Evolutionary conservation across 2,113 vertebrate genomes (phyloP).

Genomic region (Myocastor coypus): DNA sequence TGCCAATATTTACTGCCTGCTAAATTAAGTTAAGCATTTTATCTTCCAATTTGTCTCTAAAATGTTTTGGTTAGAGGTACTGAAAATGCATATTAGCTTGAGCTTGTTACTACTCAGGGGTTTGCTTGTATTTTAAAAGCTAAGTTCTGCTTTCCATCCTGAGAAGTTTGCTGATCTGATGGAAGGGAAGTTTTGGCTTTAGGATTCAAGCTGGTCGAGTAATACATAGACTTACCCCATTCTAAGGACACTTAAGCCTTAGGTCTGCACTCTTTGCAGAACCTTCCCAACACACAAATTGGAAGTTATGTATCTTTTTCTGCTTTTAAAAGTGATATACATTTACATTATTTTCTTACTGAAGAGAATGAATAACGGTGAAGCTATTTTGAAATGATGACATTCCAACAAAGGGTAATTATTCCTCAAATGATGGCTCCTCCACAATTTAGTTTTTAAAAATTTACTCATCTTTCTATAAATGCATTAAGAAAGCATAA

Average conservation of each 20-base stretch:
- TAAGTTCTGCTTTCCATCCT: conserved; percentile 31
- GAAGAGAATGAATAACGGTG: not conserved
- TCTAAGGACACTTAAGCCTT: not conserved
- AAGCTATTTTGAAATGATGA: conserved; percentile 14
- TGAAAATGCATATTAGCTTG: conserved; percentile 56
- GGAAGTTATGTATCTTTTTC: conserved; percentile 29
- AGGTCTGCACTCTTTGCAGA: not conserved
- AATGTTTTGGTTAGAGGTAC: not conserved
- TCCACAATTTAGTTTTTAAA: not conserved
- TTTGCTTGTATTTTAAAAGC: conserved; percentile 13
- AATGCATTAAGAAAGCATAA: not conserved
- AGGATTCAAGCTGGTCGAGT: not conserved
- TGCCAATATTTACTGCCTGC: not conserved
- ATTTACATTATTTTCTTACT: conserved; percentile 16
- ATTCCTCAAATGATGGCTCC: conserved; percentile 13
- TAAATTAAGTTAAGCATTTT: not conserved
- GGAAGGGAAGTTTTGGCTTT: conserved; percentile 60
- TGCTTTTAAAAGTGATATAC: not conserved
- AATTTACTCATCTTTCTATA: not conserved
- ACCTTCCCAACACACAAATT: conserved; percentile 24
- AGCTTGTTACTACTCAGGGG: not conserved
- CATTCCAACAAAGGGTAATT: conserved; percentile 22
- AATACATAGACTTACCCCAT: conserved; percentile 44
- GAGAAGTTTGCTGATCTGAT: conserved; percentile 48
- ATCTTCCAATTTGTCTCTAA: conserved; percentile 34